Percentiles rank a stretch among this genome's conserved stretches.
phyloP scores from a whole-genome alignment of 2,888 invertebrate species.

The Smittia aterrima region DNA sequence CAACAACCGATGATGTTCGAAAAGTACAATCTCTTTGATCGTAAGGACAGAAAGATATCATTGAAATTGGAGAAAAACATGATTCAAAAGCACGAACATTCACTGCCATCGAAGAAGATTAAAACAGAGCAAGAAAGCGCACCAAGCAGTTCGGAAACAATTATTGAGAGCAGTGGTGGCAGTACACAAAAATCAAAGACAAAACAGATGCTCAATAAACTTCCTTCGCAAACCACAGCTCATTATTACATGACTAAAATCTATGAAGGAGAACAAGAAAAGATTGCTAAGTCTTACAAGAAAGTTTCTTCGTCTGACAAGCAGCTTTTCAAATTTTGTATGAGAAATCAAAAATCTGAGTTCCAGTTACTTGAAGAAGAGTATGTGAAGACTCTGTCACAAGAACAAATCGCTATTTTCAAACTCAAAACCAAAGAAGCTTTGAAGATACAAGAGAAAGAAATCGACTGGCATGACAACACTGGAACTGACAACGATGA shows the following conservation, averaged over 20 bases:
- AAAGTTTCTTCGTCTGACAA: not conserved
- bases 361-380: too few species aligned
- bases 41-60: too few species aligned
- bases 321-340: not conserved
- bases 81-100: too few species aligned
- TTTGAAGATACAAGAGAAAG: not conserved
- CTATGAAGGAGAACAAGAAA: not conserved
- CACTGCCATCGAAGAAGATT: too few species aligned
- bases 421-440: too few species aligned
- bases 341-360: not conserved
- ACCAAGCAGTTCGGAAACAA: too few species aligned
- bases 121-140: too few species aligned
- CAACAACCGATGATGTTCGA: not conserved
- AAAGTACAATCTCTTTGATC: not conserved
- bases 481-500: not conserved
- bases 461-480: not conserved
- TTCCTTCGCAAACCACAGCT: slow-evolving; percentile 3
- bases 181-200: too few species aligned
- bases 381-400: too few species aligned
- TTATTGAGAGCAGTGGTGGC: too few species aligned
- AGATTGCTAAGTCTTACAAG: not conserved
- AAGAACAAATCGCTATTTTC: too few species aligned
- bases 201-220: not conserved
- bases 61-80: too few species aligned
- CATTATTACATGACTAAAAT: slow-evolving; percentile 26